Conservation (phyloP, 2,113 vertebrate species). For the Copsychus sechellarum region DNA sequence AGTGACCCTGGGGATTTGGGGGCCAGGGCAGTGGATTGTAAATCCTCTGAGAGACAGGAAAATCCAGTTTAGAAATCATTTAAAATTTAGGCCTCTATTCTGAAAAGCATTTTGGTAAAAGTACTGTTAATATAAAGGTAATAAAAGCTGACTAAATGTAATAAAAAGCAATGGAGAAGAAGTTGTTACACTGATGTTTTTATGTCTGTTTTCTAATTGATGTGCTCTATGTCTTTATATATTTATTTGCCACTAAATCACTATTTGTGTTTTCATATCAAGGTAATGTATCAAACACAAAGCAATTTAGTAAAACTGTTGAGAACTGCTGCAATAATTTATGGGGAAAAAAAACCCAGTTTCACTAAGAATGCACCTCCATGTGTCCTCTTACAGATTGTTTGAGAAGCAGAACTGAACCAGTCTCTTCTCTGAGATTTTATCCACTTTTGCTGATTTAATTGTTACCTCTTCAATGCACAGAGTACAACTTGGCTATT, state of each 20-base stretch:
- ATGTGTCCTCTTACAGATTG: background rate
- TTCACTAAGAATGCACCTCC: background rate
- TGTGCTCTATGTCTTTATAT: background rate
- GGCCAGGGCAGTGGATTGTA: background rate
- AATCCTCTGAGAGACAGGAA: background rate
- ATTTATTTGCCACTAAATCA: background rate
- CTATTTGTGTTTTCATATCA: background rate
- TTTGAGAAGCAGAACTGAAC: background rate
- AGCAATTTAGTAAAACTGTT: background rate
- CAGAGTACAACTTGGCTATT: too few relatives aligned
- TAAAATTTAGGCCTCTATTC: background rate
- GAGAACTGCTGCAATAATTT: background rate
- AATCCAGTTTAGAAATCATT: background rate
- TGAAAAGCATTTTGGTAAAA: background rate
- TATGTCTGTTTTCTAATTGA: background rate
- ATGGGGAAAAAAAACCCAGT: rapidly evolving
- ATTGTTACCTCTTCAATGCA: background rate
- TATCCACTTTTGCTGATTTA: background rate
- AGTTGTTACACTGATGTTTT: background rate
- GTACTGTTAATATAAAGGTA: background rate
- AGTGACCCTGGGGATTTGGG: background rate
- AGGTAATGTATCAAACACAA: background rate
- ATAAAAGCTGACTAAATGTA: background rate
- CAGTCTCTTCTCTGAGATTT: background rate
- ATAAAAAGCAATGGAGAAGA: background rate